Evolutionary conservation across 2,888 invertebrate genomes (phyloP).

Genomic region (Hirudinaria manillensis): DNA sequence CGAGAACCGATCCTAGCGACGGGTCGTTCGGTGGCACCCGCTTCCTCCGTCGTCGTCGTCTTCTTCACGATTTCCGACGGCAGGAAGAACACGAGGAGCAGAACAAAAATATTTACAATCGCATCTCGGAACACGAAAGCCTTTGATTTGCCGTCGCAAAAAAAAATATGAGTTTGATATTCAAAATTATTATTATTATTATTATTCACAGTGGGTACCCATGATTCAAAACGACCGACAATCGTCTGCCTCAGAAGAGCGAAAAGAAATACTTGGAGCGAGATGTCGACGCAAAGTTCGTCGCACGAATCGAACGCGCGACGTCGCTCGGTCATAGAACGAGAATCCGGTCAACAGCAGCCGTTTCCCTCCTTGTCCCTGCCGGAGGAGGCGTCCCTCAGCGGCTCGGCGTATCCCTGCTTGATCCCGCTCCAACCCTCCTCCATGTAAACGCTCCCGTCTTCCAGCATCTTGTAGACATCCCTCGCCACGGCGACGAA

Average conservation of each 20-base stretch:
- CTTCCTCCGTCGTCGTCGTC: too few relatives aligned
- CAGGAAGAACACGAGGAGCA: too few relatives aligned
- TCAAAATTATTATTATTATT: too few relatives aligned
- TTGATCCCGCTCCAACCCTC: conserved; percentile 97
- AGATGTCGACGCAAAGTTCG: not conserved
- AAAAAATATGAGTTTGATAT: not conserved
- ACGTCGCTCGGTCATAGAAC: too few relatives aligned
- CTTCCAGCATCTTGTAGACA: conserved; percentile 71
- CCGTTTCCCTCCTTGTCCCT: conserved; percentile 84
- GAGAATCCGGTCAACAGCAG: conserved; percentile 66
- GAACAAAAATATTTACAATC: too few relatives aligned
- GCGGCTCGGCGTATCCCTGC: conserved; percentile 62
- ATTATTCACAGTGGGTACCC: too few relatives aligned
- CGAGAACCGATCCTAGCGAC: too few relatives aligned
- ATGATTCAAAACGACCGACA: too few relatives aligned
- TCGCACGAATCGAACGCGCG: too few relatives aligned
- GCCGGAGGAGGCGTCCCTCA: conserved; percentile 60
- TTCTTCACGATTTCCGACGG: too few relatives aligned
- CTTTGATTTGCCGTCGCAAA: not conserved
- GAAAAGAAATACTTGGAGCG: not conserved
- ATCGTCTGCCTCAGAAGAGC: not conserved
- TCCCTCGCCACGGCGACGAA: conserved; percentile 85
- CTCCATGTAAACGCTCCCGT: conserved; percentile 69
- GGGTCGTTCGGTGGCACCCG: too few relatives aligned
- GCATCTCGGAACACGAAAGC: too few relatives aligned